Evolutionary conservation across 2,797 vertebrate species (phyloP).

Genomic region (Monodelphis domestica): DNA sequence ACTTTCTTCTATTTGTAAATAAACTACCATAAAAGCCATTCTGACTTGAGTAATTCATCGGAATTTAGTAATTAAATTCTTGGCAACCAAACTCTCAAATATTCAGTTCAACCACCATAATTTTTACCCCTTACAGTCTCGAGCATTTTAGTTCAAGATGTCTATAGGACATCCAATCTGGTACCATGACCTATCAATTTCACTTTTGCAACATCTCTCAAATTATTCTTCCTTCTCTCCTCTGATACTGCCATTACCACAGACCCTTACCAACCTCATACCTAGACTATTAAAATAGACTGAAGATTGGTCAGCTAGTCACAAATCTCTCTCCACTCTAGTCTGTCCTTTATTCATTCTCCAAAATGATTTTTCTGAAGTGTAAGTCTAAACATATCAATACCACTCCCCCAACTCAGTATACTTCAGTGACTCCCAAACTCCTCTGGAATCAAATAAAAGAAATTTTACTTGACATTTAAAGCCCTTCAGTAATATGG

Average conservation of each 20-base stretch:
- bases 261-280: neutral
- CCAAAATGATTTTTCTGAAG: neutral
- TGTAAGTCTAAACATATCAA: neutral
- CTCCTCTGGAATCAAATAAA: neutral
- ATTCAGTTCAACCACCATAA: too few relatives aligned
- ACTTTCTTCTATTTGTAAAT: too few relatives aligned
- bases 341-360: neutral
- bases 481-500: neutral
- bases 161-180: neutral
- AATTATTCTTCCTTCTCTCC: neutral
- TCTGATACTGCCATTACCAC: neutral
- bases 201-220: neutral
- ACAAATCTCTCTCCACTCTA: neutral
- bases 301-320: neutral
- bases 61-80: too few relatives aligned
- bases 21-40: too few relatives aligned
- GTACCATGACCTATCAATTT: neutral
- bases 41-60: too few relatives aligned
- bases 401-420: neutral
- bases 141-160: neutral
- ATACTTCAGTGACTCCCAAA: neutral
- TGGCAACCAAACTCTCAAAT: too few relatives aligned
- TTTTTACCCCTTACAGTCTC: too few relatives aligned
- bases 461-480: neutral
- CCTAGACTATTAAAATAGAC: neutral